A percentile compares a stretch with the other conserved stretches of the same genome.
Conservation (phyloP, 1,140 invertebrate species). For the Euschistus heros region DNA sequence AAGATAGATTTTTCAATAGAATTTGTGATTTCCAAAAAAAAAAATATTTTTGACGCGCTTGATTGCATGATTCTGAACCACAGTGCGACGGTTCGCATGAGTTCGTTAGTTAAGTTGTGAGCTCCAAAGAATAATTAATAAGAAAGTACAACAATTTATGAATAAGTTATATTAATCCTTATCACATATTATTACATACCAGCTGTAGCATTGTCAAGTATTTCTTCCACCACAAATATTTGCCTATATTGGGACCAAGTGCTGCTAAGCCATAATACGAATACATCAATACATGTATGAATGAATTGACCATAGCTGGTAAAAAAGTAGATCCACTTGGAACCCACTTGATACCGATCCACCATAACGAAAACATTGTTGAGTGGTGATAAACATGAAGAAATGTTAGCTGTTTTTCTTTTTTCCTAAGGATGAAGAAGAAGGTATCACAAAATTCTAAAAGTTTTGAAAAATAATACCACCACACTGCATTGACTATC, state of each 20-base stretch:
- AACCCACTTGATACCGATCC: slow-evolving; percentile 94
- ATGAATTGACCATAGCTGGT: slow-evolving; percentile 81
- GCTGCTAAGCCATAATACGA: slow-evolving; percentile 79
- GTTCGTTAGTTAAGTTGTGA: too few relatives aligned
- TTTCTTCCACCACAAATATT: slow-evolving; percentile 90
- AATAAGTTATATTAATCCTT: too few relatives aligned
- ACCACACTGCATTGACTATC: slow-evolving; percentile 90
- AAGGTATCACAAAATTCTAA: slow-evolving; percentile 88
- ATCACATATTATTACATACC: slow-evolving; percentile 32
- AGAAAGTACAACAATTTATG: too few relatives aligned
- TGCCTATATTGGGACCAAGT: slow-evolving; percentile 62
- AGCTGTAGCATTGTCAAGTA: slow-evolving; percentile 78
- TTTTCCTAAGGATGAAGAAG: slow-evolving; percentile 83
- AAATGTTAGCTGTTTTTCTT: slow-evolving; percentile 77
- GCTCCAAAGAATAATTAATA: too few relatives aligned
- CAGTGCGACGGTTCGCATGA: too few relatives aligned
- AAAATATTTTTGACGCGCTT: too few relatives aligned
- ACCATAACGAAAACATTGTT: slow-evolving; percentile 87
- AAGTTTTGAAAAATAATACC: slow-evolving; percentile 92
- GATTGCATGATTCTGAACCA: too few relatives aligned
- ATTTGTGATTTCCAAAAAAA: too few relatives aligned
- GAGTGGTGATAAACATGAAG: slow-evolving; percentile 87
- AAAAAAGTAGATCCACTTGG: slow-evolving; percentile 84
- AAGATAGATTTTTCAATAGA: too few relatives aligned
- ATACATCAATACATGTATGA: slow-evolving; percentile 85